These are phyloP conservation scores for Accipiter cooperii DNA, from an alignment of 2,113 vertebrate genomes.

Conservation along the genomic window DNA sequence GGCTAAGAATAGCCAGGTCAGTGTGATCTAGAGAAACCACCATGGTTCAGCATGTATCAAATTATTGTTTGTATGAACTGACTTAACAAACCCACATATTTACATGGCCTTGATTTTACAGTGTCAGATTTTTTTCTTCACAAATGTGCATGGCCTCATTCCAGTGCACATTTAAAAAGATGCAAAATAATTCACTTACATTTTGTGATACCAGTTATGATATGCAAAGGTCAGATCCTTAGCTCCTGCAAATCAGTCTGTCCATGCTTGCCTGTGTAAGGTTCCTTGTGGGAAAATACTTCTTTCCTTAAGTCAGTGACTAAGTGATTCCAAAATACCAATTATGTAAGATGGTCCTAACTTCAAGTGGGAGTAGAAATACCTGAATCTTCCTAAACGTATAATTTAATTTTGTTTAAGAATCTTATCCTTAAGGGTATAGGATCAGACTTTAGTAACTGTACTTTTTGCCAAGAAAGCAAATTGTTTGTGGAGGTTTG, in stretches of 20 bases:
- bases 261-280: neutral
- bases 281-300: neutral
- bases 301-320: neutral
- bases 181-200: neutral
- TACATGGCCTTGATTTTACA: slow-evolving; percentile 15
- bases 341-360: neutral
- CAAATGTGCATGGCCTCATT: neutral
- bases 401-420: neutral
- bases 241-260: neutral
- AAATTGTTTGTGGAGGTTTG: neutral
- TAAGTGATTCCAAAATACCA: neutral
- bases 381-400: neutral
- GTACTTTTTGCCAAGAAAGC: neutral
- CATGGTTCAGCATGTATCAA: neutral
- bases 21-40: neutral
- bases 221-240: neutral
- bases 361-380: neutral
- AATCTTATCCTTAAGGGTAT: neutral
- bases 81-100: neutral
- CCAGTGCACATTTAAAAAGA: neutral
- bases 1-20: slow-evolving; percentile 8
- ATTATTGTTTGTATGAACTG: neutral
- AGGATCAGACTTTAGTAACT: neutral
- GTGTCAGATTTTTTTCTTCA: neutral
- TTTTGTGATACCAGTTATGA: neutral